Percentiles rank a stretch among this genome's conserved stretches.
phyloP scores from a whole-genome alignment of 53 echinoderm and acorn worm species.

The Holothuria leucospilota region DNA sequence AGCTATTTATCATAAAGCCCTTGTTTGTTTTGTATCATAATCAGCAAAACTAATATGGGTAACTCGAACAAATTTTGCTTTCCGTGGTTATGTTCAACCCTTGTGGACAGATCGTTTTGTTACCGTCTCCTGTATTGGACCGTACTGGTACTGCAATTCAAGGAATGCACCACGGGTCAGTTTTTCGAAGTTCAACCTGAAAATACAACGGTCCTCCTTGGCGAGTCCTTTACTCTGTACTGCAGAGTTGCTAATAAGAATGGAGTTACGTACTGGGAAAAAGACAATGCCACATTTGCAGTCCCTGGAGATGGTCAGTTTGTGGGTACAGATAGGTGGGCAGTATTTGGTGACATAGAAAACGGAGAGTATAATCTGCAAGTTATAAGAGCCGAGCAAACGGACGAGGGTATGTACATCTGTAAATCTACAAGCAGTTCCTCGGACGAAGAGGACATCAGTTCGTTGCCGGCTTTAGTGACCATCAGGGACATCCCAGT shows the following conservation, averaged over 20 bases:
- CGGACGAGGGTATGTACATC: slow-evolving; percentile 71
- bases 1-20: too few species aligned
- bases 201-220: slow-evolving; percentile 66
- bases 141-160: too few species aligned
- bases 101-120: too few species aligned
- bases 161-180: too few species aligned
- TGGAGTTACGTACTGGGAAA: slow-evolving; percentile 79
- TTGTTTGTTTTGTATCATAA: too few species aligned
- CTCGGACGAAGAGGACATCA: slow-evolving; percentile 49
- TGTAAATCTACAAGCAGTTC: slow-evolving; percentile 66
- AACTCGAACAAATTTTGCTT: too few species aligned
- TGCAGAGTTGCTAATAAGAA: slow-evolving; percentile 68
- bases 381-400: slow-evolving; percentile 51
- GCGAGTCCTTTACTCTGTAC: slow-evolving; percentile 77
- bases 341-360: slow-evolving; percentile 76
- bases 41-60: too few species aligned
- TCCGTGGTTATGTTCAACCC: too few species aligned
- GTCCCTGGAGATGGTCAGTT: slow-evolving; percentile 41
- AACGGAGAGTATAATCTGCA: slow-evolving; percentile 89
- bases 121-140: too few species aligned
- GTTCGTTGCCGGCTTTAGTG: slow-evolving; percentile 61
- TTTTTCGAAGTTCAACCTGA: neutral
- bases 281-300: slow-evolving; percentile 67
- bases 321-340: slow-evolving; percentile 61
- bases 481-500: slow-evolving; percentile 49